A percentile compares a stretch with the other conserved stretches of the same genome.
phyloP scores from a whole-genome alignment of 2,888 invertebrate species.

The Pachliopta kotzebuea region DNA sequence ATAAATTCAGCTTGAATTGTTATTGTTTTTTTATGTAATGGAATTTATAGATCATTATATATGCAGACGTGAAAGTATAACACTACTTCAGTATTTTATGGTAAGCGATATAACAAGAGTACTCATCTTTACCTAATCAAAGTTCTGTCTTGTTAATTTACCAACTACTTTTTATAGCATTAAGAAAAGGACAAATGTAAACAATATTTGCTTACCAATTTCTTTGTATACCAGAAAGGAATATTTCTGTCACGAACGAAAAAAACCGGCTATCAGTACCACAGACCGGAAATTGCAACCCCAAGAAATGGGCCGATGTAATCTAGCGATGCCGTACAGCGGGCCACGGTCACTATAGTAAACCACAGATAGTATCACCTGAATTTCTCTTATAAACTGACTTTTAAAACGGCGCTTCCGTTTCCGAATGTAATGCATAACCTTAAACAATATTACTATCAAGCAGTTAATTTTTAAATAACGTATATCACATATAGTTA shows the following conservation, averaged over 20 bases:
- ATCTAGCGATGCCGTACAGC: conserved; percentile 70
- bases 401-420: conserved; percentile 1
- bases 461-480: not conserved
- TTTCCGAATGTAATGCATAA: not conserved
- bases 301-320: conserved; percentile 66
- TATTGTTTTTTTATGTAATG: too few species aligned
- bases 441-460: not conserved
- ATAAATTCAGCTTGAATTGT: too few species aligned
- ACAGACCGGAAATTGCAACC: conserved; percentile 69
- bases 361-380: conserved; percentile 60
- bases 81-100: too few species aligned
- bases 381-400: not conserved
- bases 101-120: too few species aligned
- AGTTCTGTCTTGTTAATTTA: not conserved
- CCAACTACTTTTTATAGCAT: not conserved
- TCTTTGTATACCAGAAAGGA: conserved; percentile 35
- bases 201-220: not conserved
- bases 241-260: conserved; percentile 31
- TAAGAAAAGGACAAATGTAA: not conserved
- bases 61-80: too few species aligned
- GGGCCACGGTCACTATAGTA: conserved; percentile 62
- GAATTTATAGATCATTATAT: too few species aligned
- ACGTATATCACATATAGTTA: not conserved
- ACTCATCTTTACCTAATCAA: not conserved
- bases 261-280: conserved; percentile 55